phyloP scores from a whole-genome alignment of 2,888 invertebrate species.

The Xiphydria camelus region DNA sequence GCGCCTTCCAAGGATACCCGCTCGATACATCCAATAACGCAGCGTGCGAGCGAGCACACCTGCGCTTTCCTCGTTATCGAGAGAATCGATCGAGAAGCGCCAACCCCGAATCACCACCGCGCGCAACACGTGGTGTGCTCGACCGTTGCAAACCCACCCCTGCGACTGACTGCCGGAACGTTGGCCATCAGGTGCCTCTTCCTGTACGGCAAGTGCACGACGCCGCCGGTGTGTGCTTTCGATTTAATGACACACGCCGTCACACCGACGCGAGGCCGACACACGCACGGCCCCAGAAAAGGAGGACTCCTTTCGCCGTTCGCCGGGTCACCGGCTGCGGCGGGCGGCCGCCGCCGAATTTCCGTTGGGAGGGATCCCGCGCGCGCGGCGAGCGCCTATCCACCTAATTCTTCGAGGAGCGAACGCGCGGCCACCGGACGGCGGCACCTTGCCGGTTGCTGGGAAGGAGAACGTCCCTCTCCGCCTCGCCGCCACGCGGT shows the following conservation, averaged over 20 bases:
- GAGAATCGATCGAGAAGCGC: background rate
- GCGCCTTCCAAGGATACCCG: too few species aligned
- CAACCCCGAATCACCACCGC: constrained; percentile 1
- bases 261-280: constrained; percentile 24
- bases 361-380: constrained; percentile 24
- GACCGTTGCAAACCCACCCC: constrained; percentile 27
- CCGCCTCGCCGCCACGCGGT: constrained; percentile 28
- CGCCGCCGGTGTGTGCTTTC: constrained; percentile 50
- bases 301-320: too few species aligned
- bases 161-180: constrained; percentile 22
- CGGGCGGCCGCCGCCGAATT: constrained; percentile 20
- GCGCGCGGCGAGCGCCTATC: too few species aligned
- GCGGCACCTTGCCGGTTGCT: too few species aligned
- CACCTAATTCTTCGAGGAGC: too few species aligned
- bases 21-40: too few species aligned
- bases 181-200: constrained; percentile 52
- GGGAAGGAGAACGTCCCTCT: constrained; percentile 4
- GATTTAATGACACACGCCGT: constrained; percentile 54
- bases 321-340: too few species aligned
- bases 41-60: too few species aligned
- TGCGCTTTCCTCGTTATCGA: constrained; percentile 2
- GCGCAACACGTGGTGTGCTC: constrained; percentile 3
- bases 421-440: too few species aligned
- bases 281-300: constrained; percentile 4
- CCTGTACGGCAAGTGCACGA: constrained; percentile 54